phyloP scores from a whole-genome alignment of 2,113 vertebrate species.

The Spea multiplicata region DNA sequence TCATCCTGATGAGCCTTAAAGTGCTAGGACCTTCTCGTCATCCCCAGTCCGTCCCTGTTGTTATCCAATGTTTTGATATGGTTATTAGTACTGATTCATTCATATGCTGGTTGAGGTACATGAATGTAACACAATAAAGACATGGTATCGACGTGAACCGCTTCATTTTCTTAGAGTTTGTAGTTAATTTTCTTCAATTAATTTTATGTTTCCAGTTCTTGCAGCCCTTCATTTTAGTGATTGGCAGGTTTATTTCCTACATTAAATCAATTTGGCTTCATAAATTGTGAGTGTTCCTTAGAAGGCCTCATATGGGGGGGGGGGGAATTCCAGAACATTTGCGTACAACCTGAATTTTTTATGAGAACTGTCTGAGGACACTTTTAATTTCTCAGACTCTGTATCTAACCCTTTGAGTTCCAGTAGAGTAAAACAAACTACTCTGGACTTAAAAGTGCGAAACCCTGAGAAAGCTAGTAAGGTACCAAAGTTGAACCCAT shows the following conservation, averaged over 20 bases:
- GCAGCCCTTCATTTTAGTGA: neutral
- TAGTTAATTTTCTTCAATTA: neutral
- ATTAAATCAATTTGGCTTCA: conserved; percentile 36
- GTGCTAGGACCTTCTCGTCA: too few relatives aligned
- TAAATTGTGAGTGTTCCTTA: conserved; percentile 39
- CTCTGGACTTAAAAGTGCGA: neutral
- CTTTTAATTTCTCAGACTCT: conserved; percentile 26
- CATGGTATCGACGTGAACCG: too few relatives aligned
- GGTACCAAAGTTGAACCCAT: neutral
- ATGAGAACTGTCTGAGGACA: conserved; percentile 40
- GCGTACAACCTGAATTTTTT: conserved; percentile 38
- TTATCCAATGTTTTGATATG: too few relatives aligned
- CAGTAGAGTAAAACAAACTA: neutral
- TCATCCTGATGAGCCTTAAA: too few relatives aligned
- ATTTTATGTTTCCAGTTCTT: neutral
- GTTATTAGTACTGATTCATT: too few relatives aligned
- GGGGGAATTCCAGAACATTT: conserved; percentile 44
- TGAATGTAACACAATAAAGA: too few relatives aligned
- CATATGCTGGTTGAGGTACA: too few relatives aligned
- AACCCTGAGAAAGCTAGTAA: neutral
- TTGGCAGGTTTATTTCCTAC: conserved; percentile 33
- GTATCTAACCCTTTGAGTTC: conserved; percentile 2
- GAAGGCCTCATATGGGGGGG: conserved; percentile 29
- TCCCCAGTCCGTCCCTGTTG: too few relatives aligned
- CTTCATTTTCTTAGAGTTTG: neutral